Evolutionary conservation across 2,888 invertebrate species (phyloP).

Genomic region (Lepidonotus clava): DNA sequence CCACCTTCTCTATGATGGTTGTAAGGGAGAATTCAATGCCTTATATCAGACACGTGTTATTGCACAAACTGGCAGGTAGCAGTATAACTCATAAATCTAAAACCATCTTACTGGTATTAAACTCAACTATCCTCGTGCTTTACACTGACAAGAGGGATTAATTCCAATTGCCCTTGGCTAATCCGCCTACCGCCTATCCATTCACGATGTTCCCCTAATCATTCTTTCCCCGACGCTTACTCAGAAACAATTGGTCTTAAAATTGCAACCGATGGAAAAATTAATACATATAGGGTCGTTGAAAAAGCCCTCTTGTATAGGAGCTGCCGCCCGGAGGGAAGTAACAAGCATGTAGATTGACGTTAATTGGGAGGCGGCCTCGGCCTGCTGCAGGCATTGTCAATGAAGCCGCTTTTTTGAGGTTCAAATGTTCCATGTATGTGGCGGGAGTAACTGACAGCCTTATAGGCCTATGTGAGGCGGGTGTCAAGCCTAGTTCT

Average conservation of each 20-base stretch:
- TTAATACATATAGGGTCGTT: background rate
- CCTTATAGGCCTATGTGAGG: too few species aligned
- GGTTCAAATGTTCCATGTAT: background rate
- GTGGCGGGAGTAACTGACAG: background rate
- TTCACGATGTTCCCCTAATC: too few species aligned
- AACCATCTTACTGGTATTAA: background rate
- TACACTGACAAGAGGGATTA: background rate
- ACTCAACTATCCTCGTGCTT: too few species aligned
- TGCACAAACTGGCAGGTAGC: too few species aligned
- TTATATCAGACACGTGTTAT: too few species aligned
- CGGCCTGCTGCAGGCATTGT: background rate
- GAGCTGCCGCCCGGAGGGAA: background rate
- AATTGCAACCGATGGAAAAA: too few species aligned
- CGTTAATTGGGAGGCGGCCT: background rate
- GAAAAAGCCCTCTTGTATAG: background rate
- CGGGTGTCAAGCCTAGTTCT: too few species aligned
- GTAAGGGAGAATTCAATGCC: too few species aligned
- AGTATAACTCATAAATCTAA: too few species aligned
- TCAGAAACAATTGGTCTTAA: too few species aligned
- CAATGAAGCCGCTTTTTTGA: background rate
- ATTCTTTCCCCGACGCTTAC: too few species aligned
- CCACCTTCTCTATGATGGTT: too few species aligned
- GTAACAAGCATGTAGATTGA: conserved; percentile 9
- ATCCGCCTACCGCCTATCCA: background rate
- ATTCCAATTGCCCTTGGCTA: background rate